Conservation (phyloP, 1,140 invertebrate genomes). For the Zaprionus taronus region DNA sequence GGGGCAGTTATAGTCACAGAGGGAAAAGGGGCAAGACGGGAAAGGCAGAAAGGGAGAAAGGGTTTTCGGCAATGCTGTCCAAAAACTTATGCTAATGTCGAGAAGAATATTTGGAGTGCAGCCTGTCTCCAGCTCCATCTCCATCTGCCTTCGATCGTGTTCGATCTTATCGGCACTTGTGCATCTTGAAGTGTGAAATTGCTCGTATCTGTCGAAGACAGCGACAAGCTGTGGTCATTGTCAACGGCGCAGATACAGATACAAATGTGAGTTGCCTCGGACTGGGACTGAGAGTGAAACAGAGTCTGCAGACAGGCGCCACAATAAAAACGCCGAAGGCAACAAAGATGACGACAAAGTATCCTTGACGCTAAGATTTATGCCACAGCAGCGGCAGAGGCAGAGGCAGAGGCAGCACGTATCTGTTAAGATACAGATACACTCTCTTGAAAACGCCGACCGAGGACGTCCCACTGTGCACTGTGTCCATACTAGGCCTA, state of each 20-base stretch:
- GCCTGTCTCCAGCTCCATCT: constrained; percentile 1
- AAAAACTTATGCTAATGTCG: constrained; percentile 74
- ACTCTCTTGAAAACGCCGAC: constrained; percentile 50
- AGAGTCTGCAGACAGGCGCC: constrained; percentile 71
- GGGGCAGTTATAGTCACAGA: no score
- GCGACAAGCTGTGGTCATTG: constrained; percentile 80
- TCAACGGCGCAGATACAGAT: constrained; percentile 61
- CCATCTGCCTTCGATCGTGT: background rate
- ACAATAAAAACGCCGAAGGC: constrained; percentile 78
- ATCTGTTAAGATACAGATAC: background rate
- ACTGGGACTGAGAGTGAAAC: background rate
- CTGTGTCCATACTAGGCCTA: constrained; percentile 68
- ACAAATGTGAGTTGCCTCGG: background rate
- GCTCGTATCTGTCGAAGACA: constrained; percentile 78
- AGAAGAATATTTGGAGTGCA: background rate
- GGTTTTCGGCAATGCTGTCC: constrained; percentile 35
- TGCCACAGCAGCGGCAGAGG: constrained; percentile 51
- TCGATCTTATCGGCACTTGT: constrained; percentile 65
- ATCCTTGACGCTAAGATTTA: constrained; percentile 82
- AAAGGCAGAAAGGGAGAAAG: background rate
- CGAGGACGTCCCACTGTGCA: constrained; percentile 73
- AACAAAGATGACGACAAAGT: constrained; percentile 82
- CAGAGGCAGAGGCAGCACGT: background rate
- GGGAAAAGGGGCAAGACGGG: background rate
- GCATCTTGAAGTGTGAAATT: constrained; percentile 82